phyloP scores from a whole-genome alignment of 37 sponge, comb jelly and placozoan species.

The Cladorhizidae sp. region DNA sequence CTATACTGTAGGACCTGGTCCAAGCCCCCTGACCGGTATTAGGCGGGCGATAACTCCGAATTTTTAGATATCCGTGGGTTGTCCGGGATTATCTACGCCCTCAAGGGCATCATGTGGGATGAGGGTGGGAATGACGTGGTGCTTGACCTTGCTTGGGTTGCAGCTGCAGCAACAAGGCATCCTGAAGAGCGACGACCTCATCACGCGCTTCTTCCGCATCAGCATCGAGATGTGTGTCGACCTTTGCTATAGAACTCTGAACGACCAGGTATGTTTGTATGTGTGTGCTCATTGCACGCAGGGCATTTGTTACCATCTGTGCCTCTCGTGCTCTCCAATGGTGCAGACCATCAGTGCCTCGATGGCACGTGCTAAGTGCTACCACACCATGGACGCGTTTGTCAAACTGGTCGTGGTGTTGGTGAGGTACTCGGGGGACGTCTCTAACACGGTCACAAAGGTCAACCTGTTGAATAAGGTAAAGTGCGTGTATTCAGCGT shows the following conservation, averaged over 20 bases:
- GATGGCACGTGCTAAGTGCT: slow-evolving; percentile 93
- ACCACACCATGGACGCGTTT: slow-evolving; percentile 99
- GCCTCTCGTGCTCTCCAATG: background rate
- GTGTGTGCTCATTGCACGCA: background rate
- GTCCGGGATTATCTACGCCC: too few relatives aligned
- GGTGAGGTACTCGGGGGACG: slow-evolving; percentile 89
- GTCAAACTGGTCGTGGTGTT: slow-evolving; percentile 95
- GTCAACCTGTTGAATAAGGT: slow-evolving; percentile 96
- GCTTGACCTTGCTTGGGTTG: background rate
- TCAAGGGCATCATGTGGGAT: too few relatives aligned
- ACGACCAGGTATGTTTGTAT: slow-evolving; percentile 53
- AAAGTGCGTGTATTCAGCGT: background rate
- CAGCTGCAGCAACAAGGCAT: slow-evolving; percentile 96
- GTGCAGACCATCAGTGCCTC: slow-evolving; percentile 59
- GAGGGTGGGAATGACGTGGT: background rate
- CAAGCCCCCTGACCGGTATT: too few relatives aligned
- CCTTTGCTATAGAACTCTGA: slow-evolving; percentile 92
- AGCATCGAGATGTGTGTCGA: slow-evolving; percentile 98
- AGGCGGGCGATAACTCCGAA: too few relatives aligned
- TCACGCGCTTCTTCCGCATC: slow-evolving; percentile 93
- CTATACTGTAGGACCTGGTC: too few relatives aligned
- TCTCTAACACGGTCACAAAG: slow-evolving; percentile 81
- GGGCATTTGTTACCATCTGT: background rate
- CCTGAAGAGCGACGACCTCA: slow-evolving; percentile 93
- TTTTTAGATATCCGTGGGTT: too few relatives aligned